phyloP scores from a whole-genome alignment of 2,797 vertebrate genomes.

The Myotis pilosus region DNA sequence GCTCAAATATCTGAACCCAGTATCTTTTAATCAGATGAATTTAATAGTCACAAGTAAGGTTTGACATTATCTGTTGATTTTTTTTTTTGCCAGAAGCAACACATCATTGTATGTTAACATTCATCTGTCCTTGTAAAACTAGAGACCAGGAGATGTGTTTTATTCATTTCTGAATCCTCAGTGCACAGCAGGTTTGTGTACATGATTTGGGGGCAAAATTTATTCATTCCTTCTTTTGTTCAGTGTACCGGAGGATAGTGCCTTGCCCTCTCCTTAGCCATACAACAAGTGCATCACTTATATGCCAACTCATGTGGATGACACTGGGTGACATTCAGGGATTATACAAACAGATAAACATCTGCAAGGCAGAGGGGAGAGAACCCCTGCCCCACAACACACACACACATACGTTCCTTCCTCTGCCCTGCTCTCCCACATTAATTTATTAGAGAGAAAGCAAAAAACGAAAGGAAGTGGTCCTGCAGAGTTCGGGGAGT shows the following conservation, averaged over 20 bases:
- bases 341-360: background rate
- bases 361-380: background rate
- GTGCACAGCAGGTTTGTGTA: background rate
- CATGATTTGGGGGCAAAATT: background rate
- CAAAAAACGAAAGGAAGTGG: background rate
- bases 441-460: background rate
- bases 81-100: background rate
- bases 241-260: background rate
- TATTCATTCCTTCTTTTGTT: background rate
- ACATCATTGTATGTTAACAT: background rate
- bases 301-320: background rate
- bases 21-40: background rate
- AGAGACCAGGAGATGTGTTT: background rate
- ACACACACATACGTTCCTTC: background rate
- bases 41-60: background rate
- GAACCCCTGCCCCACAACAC: background rate
- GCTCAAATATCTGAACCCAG: background rate
- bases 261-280: background rate
- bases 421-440: background rate
- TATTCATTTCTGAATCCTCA: background rate
- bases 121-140: background rate
- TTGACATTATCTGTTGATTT: background rate
- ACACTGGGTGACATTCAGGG: background rate
- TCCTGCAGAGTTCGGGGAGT: background rate
- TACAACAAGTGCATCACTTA: background rate